Percentiles rank a stretch among this genome's conserved stretches.
These are phyloP conservation scores for Limnodromus scolopaceus DNA, from an alignment of 2,797 vertebrate species.

Conservation along the genomic window DNA sequence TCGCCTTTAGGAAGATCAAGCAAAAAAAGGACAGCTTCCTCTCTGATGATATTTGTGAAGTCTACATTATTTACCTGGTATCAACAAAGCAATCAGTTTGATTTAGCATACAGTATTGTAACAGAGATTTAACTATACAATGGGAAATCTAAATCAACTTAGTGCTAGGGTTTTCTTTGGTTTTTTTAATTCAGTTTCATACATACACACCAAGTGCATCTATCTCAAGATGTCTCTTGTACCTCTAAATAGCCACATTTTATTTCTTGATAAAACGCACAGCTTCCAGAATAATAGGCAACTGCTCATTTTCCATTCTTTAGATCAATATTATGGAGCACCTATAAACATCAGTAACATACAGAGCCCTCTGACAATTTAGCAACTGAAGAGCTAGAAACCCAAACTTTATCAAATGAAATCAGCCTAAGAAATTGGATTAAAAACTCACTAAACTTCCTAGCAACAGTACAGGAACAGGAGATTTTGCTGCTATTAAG, in stretches of 20 bases:
- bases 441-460: background rate
- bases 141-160: background rate
- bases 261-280: background rate
- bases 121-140: background rate
- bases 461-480: background rate
- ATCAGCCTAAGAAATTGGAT: background rate
- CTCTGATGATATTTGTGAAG: slow-evolving; percentile 97
- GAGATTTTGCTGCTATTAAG: background rate
- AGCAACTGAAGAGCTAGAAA: background rate
- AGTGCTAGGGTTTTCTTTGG: background rate
- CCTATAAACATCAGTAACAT: background rate
- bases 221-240: background rate
- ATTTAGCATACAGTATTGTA: background rate
- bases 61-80: slow-evolving; percentile 95
- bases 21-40: slow-evolving; percentile 96
- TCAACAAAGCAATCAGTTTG: slow-evolving; percentile 9
- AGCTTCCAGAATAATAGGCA: background rate
- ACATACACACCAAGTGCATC: background rate
- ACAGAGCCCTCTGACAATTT: background rate
- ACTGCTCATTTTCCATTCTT: background rate
- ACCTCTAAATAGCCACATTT: background rate
- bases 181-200: background rate
- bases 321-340: background rate
- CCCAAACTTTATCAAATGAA: background rate
- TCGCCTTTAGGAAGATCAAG: slow-evolving; percentile 97